These are phyloP conservation scores for Brotula barbata DNA, from an alignment of 2,797 vertebrate species.

Conservation along the genomic window DNA sequence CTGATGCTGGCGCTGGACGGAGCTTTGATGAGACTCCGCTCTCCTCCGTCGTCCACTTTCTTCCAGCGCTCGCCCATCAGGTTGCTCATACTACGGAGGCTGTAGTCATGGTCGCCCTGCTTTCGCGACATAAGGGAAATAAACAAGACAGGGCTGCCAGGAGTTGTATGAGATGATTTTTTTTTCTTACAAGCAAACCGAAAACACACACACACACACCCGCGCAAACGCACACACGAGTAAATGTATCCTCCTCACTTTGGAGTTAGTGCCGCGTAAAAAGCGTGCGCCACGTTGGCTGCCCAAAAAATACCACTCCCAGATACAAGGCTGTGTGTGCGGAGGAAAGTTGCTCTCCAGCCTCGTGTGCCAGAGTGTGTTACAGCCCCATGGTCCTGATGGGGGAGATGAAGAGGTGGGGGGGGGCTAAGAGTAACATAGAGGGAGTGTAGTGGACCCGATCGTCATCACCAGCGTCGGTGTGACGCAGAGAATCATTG, in stretches of 20 bases:
- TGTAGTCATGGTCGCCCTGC: conserved; percentile 92
- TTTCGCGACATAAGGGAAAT: conserved; percentile 90
- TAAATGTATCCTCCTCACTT: conserved; percentile 6
- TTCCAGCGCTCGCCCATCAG: conserved; percentile 93
- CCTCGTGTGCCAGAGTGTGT: conserved; percentile 19
- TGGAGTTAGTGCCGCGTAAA: conserved; percentile 5
- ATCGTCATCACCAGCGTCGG: conserved; percentile 68
- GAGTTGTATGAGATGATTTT: conserved; percentile 30
- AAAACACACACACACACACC: conserved; percentile 30
- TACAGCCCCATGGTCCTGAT: conserved; percentile 69
- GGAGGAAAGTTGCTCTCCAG: conserved; percentile 51
- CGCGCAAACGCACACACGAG: conserved; percentile 6
- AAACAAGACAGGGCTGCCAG: conserved; percentile 35
- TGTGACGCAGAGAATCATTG: conserved; percentile 69
- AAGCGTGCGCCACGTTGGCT: not conserved
- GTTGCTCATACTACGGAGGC: conserved; percentile 91
- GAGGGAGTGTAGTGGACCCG: conserved; percentile 62
- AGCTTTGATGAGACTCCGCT: conserved; percentile 83
- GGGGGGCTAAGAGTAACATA: conserved; percentile 60
- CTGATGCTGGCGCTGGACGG: conserved; percentile 83
- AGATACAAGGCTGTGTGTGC: not conserved
- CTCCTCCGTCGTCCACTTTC: conserved; percentile 81
- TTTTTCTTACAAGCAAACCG: not conserved
- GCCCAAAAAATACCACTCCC: conserved; percentile 9
- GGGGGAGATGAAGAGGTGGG: conserved; percentile 62